Evolutionary conservation across 2,888 invertebrate genomes (phyloP), one percentile per base, ranked within the genome.

Genomic region (Cephus runcator): DNA sequence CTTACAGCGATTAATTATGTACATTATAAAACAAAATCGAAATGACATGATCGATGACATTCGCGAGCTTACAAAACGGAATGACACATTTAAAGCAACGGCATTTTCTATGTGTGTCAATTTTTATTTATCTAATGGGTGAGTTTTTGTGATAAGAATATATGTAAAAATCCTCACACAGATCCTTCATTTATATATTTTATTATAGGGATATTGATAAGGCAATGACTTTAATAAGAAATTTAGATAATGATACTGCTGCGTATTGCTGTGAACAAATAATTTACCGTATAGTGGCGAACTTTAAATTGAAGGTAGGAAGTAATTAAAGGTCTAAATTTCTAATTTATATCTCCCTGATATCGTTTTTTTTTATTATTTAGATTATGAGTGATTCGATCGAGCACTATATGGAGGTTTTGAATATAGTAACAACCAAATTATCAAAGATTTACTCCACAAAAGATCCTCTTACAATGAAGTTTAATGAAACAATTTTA

Each of bases 1-100:
- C 23, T 84, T 88, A 79, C 81, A 88, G 90, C 82, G 85, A 88
- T 79, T 90, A 79, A 82, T 89, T 85, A 81, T 88, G 86, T 83
- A 88, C 86, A 84, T 92, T 85, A 85, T 90, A 84, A 86, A 89
- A 88, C 83, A 88, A 87, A 85, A 87, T 81, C 81, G 81, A 23
- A 81, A 86, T 11, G 88, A 88, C 31, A 89, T 92, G 89, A 85
- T 92, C 34, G 85, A 89, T 6, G 92, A 93, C 85, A 87, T 92
- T 76, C 79, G 82, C 40, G 86, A 85, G 73, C 79, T 90, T 35
- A 89, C 90, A 15, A 90, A 86, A 84, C 85, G 85, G 34, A 85
- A 89, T 81, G 77, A 73, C 23, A 78, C 77, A 36, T 85, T 89
- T 75, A 88, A 83, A 82, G 85, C 84, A 69, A 83, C 84, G 75